These are phyloP conservation scores for Crocodylus rhombifer DNA, from an alignment of 2,797 vertebrate species.

Conservation along the genomic window DNA sequence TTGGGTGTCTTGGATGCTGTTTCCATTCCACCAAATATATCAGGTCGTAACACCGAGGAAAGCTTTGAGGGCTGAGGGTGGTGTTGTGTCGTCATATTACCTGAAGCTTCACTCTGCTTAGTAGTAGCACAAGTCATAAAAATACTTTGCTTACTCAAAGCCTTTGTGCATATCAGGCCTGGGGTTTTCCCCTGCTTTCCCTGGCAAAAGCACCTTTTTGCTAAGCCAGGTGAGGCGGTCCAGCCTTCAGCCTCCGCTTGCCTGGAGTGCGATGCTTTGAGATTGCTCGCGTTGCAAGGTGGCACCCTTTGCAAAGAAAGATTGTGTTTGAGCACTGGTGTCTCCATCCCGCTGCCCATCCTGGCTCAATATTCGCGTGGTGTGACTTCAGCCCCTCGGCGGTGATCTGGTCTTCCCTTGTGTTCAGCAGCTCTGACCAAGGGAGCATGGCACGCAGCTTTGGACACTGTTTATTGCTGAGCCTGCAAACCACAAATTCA, in stretches of 20 bases:
- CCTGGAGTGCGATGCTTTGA: neutral
- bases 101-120: conserved; percentile 47
- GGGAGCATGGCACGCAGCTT: neutral
- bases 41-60: conserved; percentile 32
- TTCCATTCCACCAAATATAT: conserved; percentile 48
- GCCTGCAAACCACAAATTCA: neutral
- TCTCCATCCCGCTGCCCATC: neutral
- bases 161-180: conserved; percentile 39
- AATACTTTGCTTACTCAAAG: conserved; percentile 49
- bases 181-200: conserved; percentile 58
- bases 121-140: conserved; percentile 68
- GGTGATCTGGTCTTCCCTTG: neutral
- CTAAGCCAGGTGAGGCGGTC: conserved; percentile 32
- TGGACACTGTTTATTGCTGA: neutral
- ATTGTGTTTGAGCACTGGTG: neutral
- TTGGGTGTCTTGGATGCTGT: neutral
- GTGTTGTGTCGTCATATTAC: conserved; percentile 73
- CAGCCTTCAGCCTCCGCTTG: neutral
- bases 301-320: neutral
- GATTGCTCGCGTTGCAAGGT: neutral
- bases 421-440: neutral
- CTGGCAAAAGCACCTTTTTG: conserved; percentile 27
- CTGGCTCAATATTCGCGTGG: neutral
- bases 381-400: neutral
- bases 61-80: neutral